Evolutionary conservation across 2,888 invertebrate genomes (phyloP), one percentile per base, ranked within the genome.

Genomic region (Rotaria socialis): DNA sequence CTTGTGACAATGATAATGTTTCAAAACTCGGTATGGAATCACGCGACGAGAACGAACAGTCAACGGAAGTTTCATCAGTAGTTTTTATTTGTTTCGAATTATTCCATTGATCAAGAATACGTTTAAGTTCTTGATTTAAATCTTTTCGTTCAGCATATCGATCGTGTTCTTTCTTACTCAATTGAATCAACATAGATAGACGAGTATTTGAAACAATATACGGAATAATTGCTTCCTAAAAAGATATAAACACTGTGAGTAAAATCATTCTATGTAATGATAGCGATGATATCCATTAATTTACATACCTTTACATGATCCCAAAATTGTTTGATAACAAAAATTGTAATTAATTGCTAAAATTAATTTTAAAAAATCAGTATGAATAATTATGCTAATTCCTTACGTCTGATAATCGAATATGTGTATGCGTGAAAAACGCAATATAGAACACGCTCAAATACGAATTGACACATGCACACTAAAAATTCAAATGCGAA

Each of bases 401-500:
- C 90, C 93, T 92, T 92, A 96, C 96, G 94, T 96, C 96, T 93
- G 95, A 95, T 85, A 97, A 93, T 90, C 95, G 94, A 90, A 95
- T 95, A 94, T 97, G 96, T 92, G 97, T 96, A 92, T 95, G 94
- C 87, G 96, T 93, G 92, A 96, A 96, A 92, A 97, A 97, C 87
- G 97, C 97, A 90, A 97, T 96, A 93, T 96, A 97, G 93, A 97
- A 97, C 89, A 97, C 94, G 89, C 96, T 96, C 90, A 97, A 94
- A 92, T 97, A 97, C 85, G 96, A 96, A 93, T 96, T 97, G 90
- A 97, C 95, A 93, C 96, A 97, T 93, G 98, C 97, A 93, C 98
- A 98, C 95, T 96, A 93, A 67, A 50, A 91, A 94, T 93, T 88
- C 88, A 89, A 90, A 90, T 50, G 87, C 22, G 27, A 60, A 84